These are phyloP conservation scores for Lochmaea crataegi DNA, from an alignment of 2,888 invertebrate species.

Conservation along the genomic window DNA sequence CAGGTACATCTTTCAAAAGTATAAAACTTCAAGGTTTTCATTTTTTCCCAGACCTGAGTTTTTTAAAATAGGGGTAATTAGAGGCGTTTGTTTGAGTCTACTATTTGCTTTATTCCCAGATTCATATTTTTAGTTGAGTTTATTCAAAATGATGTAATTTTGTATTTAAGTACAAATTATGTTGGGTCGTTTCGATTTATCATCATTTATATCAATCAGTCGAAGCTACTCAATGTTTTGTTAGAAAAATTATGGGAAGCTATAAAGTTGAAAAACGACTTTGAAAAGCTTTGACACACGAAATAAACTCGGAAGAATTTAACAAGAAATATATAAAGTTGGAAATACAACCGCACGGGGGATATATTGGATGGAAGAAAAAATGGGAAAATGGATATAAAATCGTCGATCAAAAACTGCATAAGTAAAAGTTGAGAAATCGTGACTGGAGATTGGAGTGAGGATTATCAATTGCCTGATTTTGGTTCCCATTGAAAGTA, in stretches of 20 bases:
- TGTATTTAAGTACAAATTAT: background rate
- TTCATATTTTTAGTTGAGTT: too few species aligned
- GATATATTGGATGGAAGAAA: conserved; percentile 27
- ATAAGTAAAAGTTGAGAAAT: conserved; percentile 48
- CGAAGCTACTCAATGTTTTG: background rate
- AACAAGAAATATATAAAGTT: conserved; percentile 20
- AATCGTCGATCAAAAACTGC: conserved; percentile 53
- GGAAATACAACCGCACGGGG: conserved; percentile 11
- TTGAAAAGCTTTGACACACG: background rate
- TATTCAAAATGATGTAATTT: too few species aligned
- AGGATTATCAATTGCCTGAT: conserved; percentile 63
- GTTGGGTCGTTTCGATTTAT: background rate
- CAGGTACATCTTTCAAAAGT: too few species aligned
- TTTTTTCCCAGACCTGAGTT: too few species aligned
- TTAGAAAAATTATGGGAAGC: conserved; percentile 2
- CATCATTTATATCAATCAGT: background rate
- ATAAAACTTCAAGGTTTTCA: too few species aligned
- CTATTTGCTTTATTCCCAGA: too few species aligned
- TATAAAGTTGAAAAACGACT: conserved; percentile 5
- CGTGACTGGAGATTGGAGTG: conserved; percentile 56
- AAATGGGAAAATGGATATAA: conserved; percentile 47
- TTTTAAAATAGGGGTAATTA: too few species aligned
- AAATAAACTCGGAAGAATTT: conserved; percentile 4
- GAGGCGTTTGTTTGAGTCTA: too few species aligned
- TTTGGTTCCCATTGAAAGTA: conserved; percentile 62